Percentiles rank a stretch among this genome's conserved stretches.
Evolutionary conservation across 1,140 invertebrate genomes (phyloP).

Genomic region (Euura saliciscinereae): DNA sequence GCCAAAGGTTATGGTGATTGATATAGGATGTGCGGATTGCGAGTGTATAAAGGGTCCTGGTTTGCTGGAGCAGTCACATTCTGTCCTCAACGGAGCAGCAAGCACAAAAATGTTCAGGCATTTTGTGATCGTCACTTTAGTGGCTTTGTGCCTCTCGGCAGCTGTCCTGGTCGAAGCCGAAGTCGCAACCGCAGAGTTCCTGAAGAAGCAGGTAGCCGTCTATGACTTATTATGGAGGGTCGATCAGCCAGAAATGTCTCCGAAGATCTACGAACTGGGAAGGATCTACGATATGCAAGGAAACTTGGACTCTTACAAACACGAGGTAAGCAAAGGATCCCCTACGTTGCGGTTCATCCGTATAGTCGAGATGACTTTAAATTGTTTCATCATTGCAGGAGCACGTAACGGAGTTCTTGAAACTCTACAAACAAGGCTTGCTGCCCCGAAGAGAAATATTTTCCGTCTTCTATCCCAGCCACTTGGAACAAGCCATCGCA

Average conservation of each 20-base stretch:
- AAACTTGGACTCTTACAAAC: neutral
- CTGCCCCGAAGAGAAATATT: conserved; percentile 67
- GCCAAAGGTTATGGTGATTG: too few relatives aligned
- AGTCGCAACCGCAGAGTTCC: conserved; percentile 42
- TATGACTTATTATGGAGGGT: neutral
- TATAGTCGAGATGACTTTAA: too few relatives aligned
- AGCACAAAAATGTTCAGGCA: conserved; percentile 35
- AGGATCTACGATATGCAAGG: neutral
- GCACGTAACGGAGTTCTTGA: conserved; percentile 14
- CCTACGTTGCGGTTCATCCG: neutral
- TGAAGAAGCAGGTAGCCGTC: neutral
- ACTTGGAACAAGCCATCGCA: conserved; percentile 66
- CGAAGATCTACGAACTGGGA: neutral
- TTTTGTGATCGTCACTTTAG: conserved; percentile 32
- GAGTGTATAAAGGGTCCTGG: too few relatives aligned
- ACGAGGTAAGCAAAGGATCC: neutral
- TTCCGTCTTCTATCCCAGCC: conserved; percentile 65
- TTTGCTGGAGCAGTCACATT: too few relatives aligned
- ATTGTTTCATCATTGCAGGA: conserved; percentile 47
- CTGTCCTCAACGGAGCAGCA: too few relatives aligned
- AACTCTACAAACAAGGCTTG: conserved; percentile 43
- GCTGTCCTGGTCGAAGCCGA: too few relatives aligned
- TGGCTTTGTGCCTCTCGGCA: too few relatives aligned
- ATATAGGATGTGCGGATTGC: too few relatives aligned
- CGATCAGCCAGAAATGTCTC: neutral